These are phyloP conservation scores for Hedya salicella DNA, from an alignment of 2,888 invertebrate genomes.

Conservation along the genomic window DNA sequence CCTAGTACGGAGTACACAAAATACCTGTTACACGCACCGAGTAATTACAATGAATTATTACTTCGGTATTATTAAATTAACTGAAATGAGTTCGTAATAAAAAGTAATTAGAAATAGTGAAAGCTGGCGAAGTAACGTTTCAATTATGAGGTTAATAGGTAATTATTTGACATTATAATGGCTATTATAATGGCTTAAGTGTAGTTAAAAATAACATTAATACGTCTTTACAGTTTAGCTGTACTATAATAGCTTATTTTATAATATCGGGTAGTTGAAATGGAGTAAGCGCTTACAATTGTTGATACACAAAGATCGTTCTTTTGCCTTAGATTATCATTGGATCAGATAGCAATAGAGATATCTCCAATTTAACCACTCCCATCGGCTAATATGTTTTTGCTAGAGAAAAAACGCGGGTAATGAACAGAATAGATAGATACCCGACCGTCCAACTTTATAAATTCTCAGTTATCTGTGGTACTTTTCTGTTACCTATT, in stretches of 20 bases:
- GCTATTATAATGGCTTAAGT: constrained; percentile 6
- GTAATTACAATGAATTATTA: constrained; percentile 40
- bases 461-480: no score
- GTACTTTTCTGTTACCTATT: no score
- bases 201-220: not conserved
- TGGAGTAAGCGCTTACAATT: not conserved
- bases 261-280: not conserved
- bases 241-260: not conserved
- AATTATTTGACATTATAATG: constrained; percentile 16
- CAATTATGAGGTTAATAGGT: constrained; percentile 32
- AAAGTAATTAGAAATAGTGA: constrained; percentile 43
- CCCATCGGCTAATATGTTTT: not conserved
- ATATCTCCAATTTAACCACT: not conserved
- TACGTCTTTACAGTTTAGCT: not conserved
- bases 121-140: constrained; percentile 34
- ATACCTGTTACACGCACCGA: constrained; percentile 46
- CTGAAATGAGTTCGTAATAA: constrained; percentile 40
- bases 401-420: no score
- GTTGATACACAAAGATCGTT: not conserved
- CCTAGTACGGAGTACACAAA: constrained; percentile 39
- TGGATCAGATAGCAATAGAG: not conserved
- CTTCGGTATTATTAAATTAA: constrained; percentile 39
- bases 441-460: no score
- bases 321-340: not conserved
- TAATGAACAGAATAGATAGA: no score